Evolutionary conservation across 2,113 vertebrate species (phyloP).

Genomic region (Nettapus auritus): DNA sequence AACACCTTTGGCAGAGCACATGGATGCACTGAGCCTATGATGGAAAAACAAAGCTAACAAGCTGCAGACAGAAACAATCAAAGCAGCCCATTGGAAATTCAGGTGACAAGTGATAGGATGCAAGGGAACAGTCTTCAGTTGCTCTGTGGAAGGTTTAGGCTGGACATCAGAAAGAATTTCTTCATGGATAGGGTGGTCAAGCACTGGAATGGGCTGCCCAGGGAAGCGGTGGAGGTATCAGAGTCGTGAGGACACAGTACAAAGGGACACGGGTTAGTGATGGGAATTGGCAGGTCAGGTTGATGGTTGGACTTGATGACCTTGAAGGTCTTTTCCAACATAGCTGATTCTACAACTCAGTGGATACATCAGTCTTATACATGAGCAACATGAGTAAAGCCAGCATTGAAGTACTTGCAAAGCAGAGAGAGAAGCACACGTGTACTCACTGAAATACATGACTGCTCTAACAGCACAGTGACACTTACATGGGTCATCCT

Average conservation of each 20-base stretch:
- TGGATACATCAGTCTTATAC: not conserved
- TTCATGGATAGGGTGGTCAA: no score
- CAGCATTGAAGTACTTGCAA: not conserved
- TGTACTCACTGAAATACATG: not conserved
- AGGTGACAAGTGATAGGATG: not conserved
- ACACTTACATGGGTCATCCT: not conserved
- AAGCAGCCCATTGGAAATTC: not conserved
- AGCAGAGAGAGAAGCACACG: not conserved
- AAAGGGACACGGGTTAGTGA: no score
- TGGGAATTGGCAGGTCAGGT: not conserved
- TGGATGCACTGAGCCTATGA: fast-evolving
- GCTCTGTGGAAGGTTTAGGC: no score
- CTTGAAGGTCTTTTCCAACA: not conserved
- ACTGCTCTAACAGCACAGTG: not conserved
- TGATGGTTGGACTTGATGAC: not conserved
- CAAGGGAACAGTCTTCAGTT: no score
- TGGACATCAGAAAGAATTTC: no score
- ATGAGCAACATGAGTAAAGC: not conserved
- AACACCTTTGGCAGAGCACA: not conserved
- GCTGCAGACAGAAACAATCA: not conserved
- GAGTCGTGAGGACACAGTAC: no score
- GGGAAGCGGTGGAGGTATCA: no score
- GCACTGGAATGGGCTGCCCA: no score
- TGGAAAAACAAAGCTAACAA: not conserved
- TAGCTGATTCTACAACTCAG: not conserved